A percentile compares a stretch with the other conserved stretches of the same genome.
Evolutionary conservation across 2,888 invertebrate species (phyloP).

Genomic region (Caenorhabditis panamensis): DNA sequence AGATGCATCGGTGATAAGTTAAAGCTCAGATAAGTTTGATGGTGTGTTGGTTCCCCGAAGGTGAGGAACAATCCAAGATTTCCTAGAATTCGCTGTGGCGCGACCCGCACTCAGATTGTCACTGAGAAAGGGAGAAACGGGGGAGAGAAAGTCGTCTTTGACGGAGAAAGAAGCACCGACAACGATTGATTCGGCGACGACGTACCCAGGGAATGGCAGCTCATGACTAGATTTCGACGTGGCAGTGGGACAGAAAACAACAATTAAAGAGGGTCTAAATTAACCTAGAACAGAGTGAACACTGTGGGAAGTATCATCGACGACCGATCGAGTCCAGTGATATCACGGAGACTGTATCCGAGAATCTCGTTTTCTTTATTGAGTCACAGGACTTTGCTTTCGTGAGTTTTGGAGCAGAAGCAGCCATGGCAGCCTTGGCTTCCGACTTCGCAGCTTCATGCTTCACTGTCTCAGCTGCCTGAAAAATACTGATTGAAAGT

Average conservation of each 20-base stretch:
- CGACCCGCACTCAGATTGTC: conserved; percentile 50
- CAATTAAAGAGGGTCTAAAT: conserved; percentile 23
- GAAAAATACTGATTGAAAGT: too few relatives aligned
- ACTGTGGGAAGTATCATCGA: conserved; percentile 31
- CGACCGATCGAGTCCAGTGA: conserved; percentile 61
- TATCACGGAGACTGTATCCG: conserved; percentile 71
- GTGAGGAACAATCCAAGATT: conserved; percentile 34
- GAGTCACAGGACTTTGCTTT: conserved; percentile 64
- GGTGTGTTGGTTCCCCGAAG: conserved; percentile 32
- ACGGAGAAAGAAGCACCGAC: conserved; percentile 8
- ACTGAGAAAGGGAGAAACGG: conserved; percentile 29
- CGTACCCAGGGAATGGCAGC: conserved; percentile 39
- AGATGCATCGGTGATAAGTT: conserved; percentile 51
- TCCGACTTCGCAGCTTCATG: conserved; percentile 47
- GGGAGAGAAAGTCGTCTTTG: conserved; percentile 11
- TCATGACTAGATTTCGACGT: conserved; percentile 55
- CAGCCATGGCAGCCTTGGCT: conserved; percentile 16
- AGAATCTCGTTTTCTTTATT: conserved; percentile 68
- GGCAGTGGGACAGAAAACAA: conserved; percentile 25
- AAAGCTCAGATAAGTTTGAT: conserved; percentile 38
- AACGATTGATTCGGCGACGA: conserved; percentile 10
- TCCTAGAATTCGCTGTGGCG: conserved; percentile 35
- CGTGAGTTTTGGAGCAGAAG: conserved; percentile 42
- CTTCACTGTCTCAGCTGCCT: conserved; percentile 53
- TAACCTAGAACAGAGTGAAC: conserved; percentile 21